Percentiles rank a stretch among this genome's conserved stretches.
phyloP scores from a whole-genome alignment of 1,140 invertebrate species.

The Penaeus vannamei region DNA sequence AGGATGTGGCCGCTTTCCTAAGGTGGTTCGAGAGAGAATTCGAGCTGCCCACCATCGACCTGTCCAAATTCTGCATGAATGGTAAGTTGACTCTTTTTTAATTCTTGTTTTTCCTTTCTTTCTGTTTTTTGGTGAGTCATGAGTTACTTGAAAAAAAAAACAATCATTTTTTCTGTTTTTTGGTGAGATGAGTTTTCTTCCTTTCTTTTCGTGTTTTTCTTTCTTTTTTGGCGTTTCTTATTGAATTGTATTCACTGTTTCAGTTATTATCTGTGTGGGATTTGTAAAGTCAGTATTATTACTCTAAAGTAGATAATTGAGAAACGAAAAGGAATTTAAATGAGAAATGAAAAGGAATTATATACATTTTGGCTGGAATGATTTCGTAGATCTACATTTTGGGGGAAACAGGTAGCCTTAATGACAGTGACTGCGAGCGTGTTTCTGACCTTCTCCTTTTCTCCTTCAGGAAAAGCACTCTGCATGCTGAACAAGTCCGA shows the following conservation, averaged over 20 bases:
- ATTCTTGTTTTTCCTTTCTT: conserved; percentile 18
- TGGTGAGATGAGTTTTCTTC: neutral
- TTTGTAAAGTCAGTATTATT: too few species aligned
- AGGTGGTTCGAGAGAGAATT: conserved; percentile 94
- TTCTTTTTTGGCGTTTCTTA: too few species aligned
- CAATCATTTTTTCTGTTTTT: conserved; percentile 33
- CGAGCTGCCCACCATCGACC: conserved; percentile 90
- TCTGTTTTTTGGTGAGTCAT: conserved; percentile 48
- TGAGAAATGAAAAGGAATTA: too few species aligned
- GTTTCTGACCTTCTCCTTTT: neutral
- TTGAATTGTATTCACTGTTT: too few species aligned
- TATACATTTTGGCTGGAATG: too few species aligned
- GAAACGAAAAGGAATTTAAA: too few species aligned
- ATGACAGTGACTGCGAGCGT: neutral
- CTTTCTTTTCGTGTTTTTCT: too few species aligned
- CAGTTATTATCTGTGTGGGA: too few species aligned
- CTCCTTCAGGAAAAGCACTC: conserved; percentile 84
- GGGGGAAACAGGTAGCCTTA: neutral
- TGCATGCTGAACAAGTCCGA: conserved; percentile 91
- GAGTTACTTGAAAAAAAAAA: too few species aligned
- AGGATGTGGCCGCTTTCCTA: conserved; percentile 90
- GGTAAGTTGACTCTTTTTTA: conserved; percentile 75
- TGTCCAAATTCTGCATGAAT: conserved; percentile 97
- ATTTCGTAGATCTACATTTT: neutral
- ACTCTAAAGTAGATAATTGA: too few species aligned